Evolutionary conservation across 2,113 vertebrate species (phyloP).

Genomic region (Ailurus styani): DNA sequence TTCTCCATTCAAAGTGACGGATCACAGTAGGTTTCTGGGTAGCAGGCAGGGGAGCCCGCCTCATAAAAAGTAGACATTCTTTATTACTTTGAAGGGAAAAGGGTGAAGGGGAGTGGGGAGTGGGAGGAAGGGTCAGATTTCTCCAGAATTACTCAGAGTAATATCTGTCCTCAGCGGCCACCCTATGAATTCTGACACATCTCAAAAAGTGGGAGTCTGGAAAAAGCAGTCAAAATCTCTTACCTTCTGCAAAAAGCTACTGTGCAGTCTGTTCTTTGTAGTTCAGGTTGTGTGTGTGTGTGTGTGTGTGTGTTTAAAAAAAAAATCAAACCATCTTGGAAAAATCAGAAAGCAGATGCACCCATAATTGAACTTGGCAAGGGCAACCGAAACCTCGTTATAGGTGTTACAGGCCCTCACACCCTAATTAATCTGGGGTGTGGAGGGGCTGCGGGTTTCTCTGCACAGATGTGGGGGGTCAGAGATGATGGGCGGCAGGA

Average conservation of each 20-base stretch:
- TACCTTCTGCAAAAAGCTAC: slow-evolving; percentile 70
- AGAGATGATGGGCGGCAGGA: background rate
- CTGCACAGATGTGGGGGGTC: slow-evolving; percentile 26
- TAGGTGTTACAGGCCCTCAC: slow-evolving; percentile 57
- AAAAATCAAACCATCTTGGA: slow-evolving; percentile 40
- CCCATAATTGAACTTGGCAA: slow-evolving; percentile 66
- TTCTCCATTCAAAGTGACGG: slow-evolving; percentile 80
- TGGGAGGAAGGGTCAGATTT: slow-evolving; percentile 50
- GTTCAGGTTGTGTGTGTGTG: background rate
- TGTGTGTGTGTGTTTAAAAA: background rate
- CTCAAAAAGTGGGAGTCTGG: slow-evolving; percentile 57
- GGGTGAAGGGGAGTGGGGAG: slow-evolving; percentile 37
- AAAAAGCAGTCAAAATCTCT: slow-evolving; percentile 57
- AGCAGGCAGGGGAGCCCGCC: slow-evolving; percentile 72
- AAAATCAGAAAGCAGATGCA: slow-evolving; percentile 70
- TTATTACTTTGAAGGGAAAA: slow-evolving; percentile 62
- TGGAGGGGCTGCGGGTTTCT: background rate
- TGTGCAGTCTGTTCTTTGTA: slow-evolving; percentile 57
- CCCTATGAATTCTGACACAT: slow-evolving; percentile 71
- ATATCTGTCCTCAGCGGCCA: slow-evolving; percentile 72
- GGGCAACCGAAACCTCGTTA: slow-evolving; percentile 60
- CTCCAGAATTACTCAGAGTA: slow-evolving; percentile 68
- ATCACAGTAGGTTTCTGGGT: slow-evolving; percentile 78
- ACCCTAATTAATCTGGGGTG: slow-evolving; percentile 59
- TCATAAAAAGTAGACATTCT: slow-evolving; percentile 75